Evolutionary conservation across 2,888 invertebrate species (phyloP), one percentile per base, ranked within the genome.

Genomic region (Adelphocoris suturalis): DNA sequence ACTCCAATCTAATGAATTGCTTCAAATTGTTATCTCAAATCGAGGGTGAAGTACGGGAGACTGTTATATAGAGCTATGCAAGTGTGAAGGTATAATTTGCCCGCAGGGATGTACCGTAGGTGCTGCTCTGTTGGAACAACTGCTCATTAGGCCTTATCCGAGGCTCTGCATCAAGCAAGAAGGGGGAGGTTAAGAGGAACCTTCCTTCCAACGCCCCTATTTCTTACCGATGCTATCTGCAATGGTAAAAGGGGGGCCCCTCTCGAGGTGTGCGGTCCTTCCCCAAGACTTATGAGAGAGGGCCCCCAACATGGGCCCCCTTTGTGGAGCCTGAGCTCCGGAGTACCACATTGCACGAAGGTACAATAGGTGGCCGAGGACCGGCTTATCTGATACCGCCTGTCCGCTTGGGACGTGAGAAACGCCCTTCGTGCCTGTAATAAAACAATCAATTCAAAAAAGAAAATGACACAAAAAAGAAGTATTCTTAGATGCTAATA

Each of bases 51-150:
- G 76, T 46, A 80, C 88, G 80, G 78, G 88, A 76, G 76, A 78
- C 78, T 28, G 80, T 76, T 88, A 88, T 37, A 37, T 88, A 76
- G 80, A 78, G 88, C 78, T 88, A 78, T 78, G 88, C 88, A 88
- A 88, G 88, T 88, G 88, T 88, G 88, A 88, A 88, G 88, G 80
- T 88, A 88, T 88, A 88, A 88, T 88, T 88, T 88, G 88, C 88
- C 88, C 88, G 9, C 19, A 80, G 88, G 88, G 88, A 78, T 80
- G 88, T 76, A 78, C 76, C 88, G 88, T 88, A 88, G 78, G 88
- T 88, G 88, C 88, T 78, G 76, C 52, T 76, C 76, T 78, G 88
- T 88, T 88, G 78, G 88, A 88, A 88, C 88, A 88, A 88, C 88
- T 88, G 88, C 88, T 88, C 88, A 88, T 88, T 88, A 88, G 88